Evolutionary conservation across 2,888 invertebrate genomes (phyloP).

Genomic region (Acanthacorydalis orientalis): DNA sequence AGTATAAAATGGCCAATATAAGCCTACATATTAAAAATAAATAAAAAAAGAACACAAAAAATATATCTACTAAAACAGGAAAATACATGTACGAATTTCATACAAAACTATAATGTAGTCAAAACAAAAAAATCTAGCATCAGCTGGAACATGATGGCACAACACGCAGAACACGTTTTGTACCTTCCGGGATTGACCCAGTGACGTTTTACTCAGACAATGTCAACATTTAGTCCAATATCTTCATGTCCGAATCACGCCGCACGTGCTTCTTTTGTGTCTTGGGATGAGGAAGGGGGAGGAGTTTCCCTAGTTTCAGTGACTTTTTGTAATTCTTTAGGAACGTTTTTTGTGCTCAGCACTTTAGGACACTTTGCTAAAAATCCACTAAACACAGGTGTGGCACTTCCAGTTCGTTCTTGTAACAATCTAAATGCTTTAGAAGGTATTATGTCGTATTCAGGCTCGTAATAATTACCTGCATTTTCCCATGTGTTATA

Average conservation of each 20-base stretch:
- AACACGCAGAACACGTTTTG: slow-evolving; percentile 11
- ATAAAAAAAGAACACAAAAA: slow-evolving; percentile 4
- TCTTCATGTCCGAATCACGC: slow-evolving; percentile 17
- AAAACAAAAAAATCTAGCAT: slow-evolving; percentile 11
- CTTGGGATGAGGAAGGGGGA: slow-evolving; percentile 14
- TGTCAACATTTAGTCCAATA: slow-evolving; percentile 11
- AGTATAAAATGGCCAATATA: too few relatives aligned
- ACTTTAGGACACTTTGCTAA: slow-evolving; percentile 45
- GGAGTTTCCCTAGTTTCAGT: slow-evolving; percentile 13
- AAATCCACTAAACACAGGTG: slow-evolving; percentile 26
- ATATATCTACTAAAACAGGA: slow-evolving; percentile 1
- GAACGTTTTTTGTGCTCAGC: slow-evolving; percentile 37
- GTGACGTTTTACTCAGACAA: slow-evolving; percentile 13
- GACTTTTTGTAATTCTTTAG: slow-evolving; percentile 28
- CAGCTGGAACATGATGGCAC: slow-evolving; percentile 10
- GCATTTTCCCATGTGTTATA: slow-evolving; percentile 34
- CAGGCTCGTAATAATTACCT: slow-evolving; percentile 15
- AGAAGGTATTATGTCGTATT: slow-evolving; percentile 35
- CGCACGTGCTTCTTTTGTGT: slow-evolving; percentile 14
- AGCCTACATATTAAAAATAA: background rate
- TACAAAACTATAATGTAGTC: slow-evolving; percentile 7
- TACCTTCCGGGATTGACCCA: slow-evolving; percentile 17
- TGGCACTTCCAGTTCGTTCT: slow-evolving; percentile 25
- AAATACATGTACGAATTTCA: slow-evolving; percentile 1
- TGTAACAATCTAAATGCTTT: slow-evolving; percentile 37